Evolutionary conservation across 2,888 invertebrate species (phyloP).

Genomic region (Cryptocephalus primarius): DNA sequence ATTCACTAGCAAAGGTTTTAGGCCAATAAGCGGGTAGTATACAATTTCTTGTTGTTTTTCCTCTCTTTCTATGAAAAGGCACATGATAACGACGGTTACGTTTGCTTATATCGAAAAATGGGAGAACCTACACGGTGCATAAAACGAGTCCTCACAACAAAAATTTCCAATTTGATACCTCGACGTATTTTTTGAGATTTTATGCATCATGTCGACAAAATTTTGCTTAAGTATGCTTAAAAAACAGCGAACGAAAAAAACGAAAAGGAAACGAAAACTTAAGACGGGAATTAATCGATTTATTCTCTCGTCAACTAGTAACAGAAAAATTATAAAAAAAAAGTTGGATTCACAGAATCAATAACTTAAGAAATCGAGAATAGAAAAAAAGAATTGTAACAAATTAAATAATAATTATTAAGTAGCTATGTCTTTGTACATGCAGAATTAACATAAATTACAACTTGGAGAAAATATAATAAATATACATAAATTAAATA

Average conservation of each 20-base stretch:
- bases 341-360: slow-evolving; percentile 27
- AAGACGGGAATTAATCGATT: slow-evolving; percentile 15
- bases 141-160: no score
- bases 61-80: slow-evolving; percentile 9
- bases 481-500: slow-evolving; percentile 27
- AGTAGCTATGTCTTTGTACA: slow-evolving; percentile 33
- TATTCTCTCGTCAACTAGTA: slow-evolving; percentile 21
- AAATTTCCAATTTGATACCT: no score
- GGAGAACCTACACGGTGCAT: no score
- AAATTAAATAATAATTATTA: slow-evolving; percentile 22
- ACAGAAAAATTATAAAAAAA: slow-evolving; percentile 26
- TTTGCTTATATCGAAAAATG: slow-evolving; percentile 2
- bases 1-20: slow-evolving; percentile 4
- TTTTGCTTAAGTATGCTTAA: no score
- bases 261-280: slow-evolving; percentile 8
- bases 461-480: slow-evolving; percentile 29
- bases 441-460: slow-evolving; percentile 26
- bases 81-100: slow-evolving; percentile 10
- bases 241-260: slow-evolving; percentile 1
- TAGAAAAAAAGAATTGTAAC: slow-evolving; percentile 31
- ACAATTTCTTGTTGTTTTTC: no score
- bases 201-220: no score
- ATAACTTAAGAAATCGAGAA: slow-evolving; percentile 19
- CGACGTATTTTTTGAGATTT: no score
- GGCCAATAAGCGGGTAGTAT: slow-evolving; percentile 5